phyloP scores from a whole-genome alignment of 2,113 vertebrate genomes.

The Dicaeum eximium region DNA sequence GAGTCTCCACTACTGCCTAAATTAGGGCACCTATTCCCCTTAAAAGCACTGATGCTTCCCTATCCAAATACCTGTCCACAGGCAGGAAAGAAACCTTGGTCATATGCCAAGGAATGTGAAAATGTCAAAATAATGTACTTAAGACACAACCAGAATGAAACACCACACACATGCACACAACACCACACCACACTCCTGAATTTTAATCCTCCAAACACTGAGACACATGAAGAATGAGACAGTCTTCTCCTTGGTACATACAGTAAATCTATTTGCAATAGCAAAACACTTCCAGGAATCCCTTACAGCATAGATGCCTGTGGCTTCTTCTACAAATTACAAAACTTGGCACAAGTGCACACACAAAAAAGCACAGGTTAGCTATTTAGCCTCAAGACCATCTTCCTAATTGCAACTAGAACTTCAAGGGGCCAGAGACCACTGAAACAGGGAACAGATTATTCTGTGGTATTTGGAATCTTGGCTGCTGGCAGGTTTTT shows the following conservation, averaged over 20 bases:
- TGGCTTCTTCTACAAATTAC: not conserved
- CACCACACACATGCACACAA: not conserved
- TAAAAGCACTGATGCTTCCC: not conserved
- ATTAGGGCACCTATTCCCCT: not conserved
- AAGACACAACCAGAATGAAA: not conserved
- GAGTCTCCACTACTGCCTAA: not conserved
- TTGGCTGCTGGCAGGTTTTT: not conserved
- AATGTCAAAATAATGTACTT: not conserved
- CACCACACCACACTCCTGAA: not conserved
- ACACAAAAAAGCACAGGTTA: not conserved
- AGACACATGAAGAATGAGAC: not conserved
- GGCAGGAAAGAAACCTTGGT: not conserved
- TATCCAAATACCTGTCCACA: not conserved
- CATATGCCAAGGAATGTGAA: not conserved
- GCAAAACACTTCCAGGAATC: not conserved
- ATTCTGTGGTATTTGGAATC: not conserved
- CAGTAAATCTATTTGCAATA: not conserved
- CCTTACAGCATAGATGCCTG: not conserved
- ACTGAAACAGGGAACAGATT: not conserved
- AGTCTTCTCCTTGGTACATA: not conserved
- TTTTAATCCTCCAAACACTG: not conserved
- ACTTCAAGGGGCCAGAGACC: not conserved
- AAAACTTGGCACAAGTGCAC: not conserved
- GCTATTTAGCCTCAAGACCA: not conserved
- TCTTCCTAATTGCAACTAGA: not conserved